Conservation (phyloP, 2,113 vertebrate genomes). For the Pangasianodon gigas region DNA sequence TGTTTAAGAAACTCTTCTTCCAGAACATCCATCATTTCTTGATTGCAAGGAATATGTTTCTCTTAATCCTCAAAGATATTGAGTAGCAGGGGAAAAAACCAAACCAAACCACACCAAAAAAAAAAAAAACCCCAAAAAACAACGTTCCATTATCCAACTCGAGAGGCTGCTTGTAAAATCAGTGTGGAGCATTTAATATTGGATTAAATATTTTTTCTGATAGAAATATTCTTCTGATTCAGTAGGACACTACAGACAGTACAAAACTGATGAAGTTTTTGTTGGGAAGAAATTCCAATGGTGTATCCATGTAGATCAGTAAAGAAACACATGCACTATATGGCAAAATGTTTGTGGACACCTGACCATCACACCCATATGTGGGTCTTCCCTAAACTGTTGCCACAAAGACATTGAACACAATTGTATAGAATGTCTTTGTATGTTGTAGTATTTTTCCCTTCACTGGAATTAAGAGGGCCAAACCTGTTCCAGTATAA, state of each 20-base stretch:
- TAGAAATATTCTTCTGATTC: background rate
- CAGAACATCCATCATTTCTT: background rate
- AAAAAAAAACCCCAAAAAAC: background rate
- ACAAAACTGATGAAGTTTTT: background rate
- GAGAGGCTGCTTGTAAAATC: background rate
- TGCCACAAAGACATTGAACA: background rate
- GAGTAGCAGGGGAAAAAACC: background rate
- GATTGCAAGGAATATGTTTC: background rate
- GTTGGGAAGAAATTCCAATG: background rate
- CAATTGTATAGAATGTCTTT: too few species aligned
- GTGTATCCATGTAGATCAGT: background rate
- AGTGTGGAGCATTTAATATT: background rate
- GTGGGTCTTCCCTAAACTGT: background rate
- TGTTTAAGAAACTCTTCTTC: background rate
- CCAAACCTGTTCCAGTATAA: too few species aligned
- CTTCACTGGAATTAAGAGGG: background rate
- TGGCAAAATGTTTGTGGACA: background rate
- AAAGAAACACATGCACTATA: background rate
- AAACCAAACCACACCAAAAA: background rate
- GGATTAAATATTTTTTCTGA: background rate
- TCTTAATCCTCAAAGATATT: background rate
- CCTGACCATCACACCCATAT: background rate
- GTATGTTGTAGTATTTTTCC: background rate
- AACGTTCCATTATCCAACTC: background rate
- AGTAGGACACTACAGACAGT: background rate